phyloP scores from a whole-genome alignment of 2,113 vertebrate species.

The Arenaria interpres region DNA sequence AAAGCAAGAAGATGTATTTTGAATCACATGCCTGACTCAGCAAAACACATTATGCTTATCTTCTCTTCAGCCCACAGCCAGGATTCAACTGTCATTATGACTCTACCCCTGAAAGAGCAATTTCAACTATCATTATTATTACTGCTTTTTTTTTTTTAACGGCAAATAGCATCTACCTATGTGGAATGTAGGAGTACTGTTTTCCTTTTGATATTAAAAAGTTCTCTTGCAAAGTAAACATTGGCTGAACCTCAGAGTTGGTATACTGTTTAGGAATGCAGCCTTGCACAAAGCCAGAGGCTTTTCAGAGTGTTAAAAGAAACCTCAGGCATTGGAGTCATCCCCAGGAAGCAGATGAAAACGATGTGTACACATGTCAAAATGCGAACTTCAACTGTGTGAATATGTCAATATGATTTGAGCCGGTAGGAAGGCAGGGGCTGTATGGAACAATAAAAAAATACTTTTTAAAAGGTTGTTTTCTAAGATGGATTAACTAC shows the following conservation, averaged over 20 bases:
- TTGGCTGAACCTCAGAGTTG: conserved; percentile 29
- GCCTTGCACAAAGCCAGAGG: conserved; percentile 40
- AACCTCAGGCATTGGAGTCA: conserved; percentile 49
- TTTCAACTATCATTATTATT: background rate
- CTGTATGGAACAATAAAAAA: background rate
- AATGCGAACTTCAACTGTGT: background rate
- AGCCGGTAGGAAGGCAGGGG: background rate
- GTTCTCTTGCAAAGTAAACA: conserved; percentile 64
- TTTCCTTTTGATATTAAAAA: conserved; percentile 73
- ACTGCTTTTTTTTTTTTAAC: background rate
- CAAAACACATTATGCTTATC: conserved; percentile 1
- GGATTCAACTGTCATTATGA: conserved; percentile 9
- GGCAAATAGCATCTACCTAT: conserved; percentile 64
- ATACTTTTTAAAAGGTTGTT: background rate
- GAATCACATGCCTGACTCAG: background rate
- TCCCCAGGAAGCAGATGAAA: conserved; percentile 50
- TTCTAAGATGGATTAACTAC: background rate
- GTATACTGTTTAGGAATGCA: conserved; percentile 58
- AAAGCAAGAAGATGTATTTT: background rate
- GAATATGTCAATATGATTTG: background rate
- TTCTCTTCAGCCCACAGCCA: background rate
- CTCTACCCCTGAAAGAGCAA: background rate
- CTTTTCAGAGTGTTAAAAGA: conserved; percentile 51
- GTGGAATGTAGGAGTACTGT: conserved; percentile 59
- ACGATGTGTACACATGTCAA: background rate